phyloP scores from a whole-genome alignment of 2,888 invertebrate species.

The Eudemis profundana region DNA sequence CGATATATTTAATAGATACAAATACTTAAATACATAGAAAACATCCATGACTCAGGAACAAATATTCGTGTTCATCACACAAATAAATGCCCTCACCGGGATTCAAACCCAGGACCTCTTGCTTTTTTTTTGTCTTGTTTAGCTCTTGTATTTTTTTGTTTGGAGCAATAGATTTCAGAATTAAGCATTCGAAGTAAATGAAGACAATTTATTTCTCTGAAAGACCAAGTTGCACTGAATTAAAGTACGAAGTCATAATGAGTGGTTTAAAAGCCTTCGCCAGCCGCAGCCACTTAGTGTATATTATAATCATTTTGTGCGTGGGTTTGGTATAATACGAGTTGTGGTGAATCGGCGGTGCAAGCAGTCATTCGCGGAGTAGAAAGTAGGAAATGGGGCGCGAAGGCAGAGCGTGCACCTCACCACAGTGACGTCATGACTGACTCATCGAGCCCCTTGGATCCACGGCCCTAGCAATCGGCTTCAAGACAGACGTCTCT shows the following conservation, averaged over 20 bases:
- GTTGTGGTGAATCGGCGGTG: constrained; percentile 50
- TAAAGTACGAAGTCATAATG: constrained; percentile 5
- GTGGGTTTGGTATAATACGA: constrained; percentile 52
- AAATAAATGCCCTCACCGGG: too few species aligned
- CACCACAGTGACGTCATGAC: constrained; percentile 52
- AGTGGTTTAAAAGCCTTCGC: constrained; percentile 35
- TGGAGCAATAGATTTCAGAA: neutral
- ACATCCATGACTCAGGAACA: too few species aligned
- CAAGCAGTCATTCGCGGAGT: constrained; percentile 50
- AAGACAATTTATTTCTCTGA: neutral
- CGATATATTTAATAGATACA: too few species aligned
- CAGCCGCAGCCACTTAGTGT: constrained; percentile 44
- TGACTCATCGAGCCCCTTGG: constrained; percentile 53
- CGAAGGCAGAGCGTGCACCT: constrained; percentile 50
- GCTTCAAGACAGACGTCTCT: constrained; percentile 41
- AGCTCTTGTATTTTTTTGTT: too few species aligned
- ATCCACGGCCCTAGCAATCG: constrained; percentile 17
- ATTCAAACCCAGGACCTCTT: too few species aligned
- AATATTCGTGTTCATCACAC: too few species aligned
- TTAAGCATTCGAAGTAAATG: neutral
- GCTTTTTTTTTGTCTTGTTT: too few species aligned
- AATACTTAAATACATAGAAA: too few species aligned
- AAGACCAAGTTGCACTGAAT: neutral
- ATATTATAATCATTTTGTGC: constrained; percentile 49
- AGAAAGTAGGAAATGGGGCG: constrained; percentile 63